Evolutionary conservation across 2,888 invertebrate species (phyloP).

Genomic region (Seladonia tumulorum): DNA sequence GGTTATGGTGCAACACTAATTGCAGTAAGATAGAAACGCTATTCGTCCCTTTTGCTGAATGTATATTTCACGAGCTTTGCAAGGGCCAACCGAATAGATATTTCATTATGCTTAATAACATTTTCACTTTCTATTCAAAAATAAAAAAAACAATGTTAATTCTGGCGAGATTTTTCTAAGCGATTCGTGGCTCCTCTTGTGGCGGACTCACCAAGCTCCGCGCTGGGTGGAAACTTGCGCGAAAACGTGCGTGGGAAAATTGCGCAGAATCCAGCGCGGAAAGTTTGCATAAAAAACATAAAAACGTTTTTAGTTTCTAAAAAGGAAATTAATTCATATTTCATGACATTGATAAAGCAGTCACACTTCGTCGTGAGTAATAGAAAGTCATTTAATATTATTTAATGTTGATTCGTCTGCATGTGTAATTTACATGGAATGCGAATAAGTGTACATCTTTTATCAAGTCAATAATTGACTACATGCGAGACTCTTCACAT

Average conservation of each 20-base stretch:
- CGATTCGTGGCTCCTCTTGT: no score
- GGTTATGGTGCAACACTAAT: conserved; percentile 14
- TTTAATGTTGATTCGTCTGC: not conserved
- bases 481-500: not conserved
- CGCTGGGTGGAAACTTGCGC: not conserved
- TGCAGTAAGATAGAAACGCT: not conserved
- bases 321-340: not conserved
- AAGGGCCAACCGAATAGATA: not conserved
- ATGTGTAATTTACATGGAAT: not conserved
- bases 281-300: not conserved
- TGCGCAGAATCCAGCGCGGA: not conserved
- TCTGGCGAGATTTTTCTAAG: not conserved
- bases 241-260: not conserved
- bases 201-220: no score
- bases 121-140: not conserved
- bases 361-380: no score
- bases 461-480: not conserved
- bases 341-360: not conserved
- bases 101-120: not conserved
- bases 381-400: no score
- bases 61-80: not conserved
- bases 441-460: not conserved
- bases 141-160: not conserved
- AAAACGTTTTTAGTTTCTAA: no score
- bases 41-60: not conserved